phyloP scores from a whole-genome alignment of 1,140 invertebrate species.

The Aphelinus atriplicis region DNA sequence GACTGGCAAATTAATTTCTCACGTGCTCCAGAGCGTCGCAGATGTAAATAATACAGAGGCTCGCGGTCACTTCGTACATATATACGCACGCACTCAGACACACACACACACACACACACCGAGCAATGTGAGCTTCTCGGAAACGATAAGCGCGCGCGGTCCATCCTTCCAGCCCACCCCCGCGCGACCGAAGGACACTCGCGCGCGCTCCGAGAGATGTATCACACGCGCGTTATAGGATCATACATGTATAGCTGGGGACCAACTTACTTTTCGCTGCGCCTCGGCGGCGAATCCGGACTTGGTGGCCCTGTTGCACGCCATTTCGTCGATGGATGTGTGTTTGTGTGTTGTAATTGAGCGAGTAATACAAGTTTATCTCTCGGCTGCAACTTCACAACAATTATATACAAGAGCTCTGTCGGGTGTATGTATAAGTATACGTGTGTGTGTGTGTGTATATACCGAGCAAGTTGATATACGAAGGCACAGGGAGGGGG shows the following conservation, averaged over 20 bases:
- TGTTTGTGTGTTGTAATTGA: too few species aligned
- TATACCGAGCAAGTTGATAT: not conserved
- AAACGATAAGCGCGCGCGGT: too few species aligned
- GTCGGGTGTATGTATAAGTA: not conserved
- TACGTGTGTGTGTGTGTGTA: not conserved
- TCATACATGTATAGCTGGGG: too few species aligned
- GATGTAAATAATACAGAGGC: too few species aligned
- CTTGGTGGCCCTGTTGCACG: slow-evolving; percentile 88
- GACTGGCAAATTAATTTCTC: slow-evolving; percentile 1
- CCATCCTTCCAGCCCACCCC: too few species aligned
- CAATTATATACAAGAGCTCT: not conserved
- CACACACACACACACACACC: too few species aligned
- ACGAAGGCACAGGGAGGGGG: not conserved
- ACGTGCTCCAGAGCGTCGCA: not conserved
- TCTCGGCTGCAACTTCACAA: not conserved
- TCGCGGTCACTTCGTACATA: too few species aligned
- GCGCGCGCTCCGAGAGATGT: too few species aligned
- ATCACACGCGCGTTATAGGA: too few species aligned
- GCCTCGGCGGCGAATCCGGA: slow-evolving; percentile 94
- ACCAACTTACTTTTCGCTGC: slow-evolving; percentile 82
- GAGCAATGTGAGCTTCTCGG: too few species aligned
- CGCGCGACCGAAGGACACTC: too few species aligned
- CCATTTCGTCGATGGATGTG: slow-evolving; percentile 68
- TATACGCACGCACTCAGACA: too few species aligned
- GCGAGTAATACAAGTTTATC: not conserved